These are phyloP conservation scores for Harmothoe impar DNA, from an alignment of 2,888 invertebrate species.

Conservation along the genomic window DNA sequence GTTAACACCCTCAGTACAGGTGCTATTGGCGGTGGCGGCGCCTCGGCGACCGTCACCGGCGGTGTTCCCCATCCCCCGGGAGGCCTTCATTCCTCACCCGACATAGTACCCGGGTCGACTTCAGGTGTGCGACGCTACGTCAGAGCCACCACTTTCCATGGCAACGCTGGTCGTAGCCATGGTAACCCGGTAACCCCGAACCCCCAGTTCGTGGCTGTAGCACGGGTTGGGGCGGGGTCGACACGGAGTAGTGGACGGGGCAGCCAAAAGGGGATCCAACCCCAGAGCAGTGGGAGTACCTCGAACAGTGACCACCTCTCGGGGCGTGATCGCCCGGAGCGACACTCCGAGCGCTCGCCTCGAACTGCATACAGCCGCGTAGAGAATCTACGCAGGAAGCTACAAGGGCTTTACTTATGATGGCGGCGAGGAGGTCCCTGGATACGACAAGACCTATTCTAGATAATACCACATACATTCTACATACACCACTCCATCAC, in stretches of 20 bases:
- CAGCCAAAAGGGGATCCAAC: not conserved
- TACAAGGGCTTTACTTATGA: constrained; percentile 55
- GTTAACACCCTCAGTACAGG: not conserved
- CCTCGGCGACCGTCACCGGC: not conserved
- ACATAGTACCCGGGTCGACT: not conserved
- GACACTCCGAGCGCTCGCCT: constrained; percentile 22
- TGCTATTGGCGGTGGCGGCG: not conserved
- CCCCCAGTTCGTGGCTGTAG: constrained; percentile 47
- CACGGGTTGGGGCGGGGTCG: constrained; percentile 3
- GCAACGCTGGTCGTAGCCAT: constrained; percentile 52
- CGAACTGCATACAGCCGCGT: constrained; percentile 26
- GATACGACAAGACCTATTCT: not conserved
- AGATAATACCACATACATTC: constrained; percentile 14
- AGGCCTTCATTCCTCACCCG: too few relatives aligned
- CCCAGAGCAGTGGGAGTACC: not conserved
- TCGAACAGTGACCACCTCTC: not conserved
- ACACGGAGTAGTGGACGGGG: not conserved
- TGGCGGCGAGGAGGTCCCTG: not conserved
- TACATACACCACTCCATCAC: too few relatives aligned
- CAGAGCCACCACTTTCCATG: constrained; percentile 21
- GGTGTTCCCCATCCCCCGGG: not conserved
- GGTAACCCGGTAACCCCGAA: not conserved
- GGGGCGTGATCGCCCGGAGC: not conserved
- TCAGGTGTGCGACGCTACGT: constrained; percentile 36
- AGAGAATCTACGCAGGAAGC: constrained; percentile 40